Evolutionary conservation across 2,888 invertebrate species (phyloP).

Genomic region (Tolmerus cingulatus): DNA sequence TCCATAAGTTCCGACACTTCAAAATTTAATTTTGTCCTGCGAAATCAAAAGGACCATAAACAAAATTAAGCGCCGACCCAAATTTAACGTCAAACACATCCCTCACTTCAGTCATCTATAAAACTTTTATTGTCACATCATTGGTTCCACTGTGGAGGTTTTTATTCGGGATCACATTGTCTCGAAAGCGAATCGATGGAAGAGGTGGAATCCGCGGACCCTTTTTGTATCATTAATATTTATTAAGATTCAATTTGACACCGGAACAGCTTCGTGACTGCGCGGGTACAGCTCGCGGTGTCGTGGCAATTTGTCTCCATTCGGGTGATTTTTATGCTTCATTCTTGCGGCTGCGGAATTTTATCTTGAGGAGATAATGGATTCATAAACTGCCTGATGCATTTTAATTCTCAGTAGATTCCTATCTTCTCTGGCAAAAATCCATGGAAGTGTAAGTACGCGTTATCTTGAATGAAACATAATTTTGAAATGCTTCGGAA

Average conservation of each 20-base stretch:
- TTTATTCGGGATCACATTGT: background rate
- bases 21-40: background rate
- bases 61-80: background rate
- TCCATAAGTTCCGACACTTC: background rate
- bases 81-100: background rate
- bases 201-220: conserved; percentile 9
- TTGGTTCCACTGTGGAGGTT: background rate
- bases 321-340: background rate
- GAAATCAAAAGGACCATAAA: conserved; percentile 11
- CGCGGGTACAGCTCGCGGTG: background rate
- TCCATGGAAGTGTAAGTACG: background rate
- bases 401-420: background rate
- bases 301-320: conserved; percentile 15
- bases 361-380: background rate
- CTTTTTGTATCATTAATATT: conserved; percentile 31
- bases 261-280: conserved; percentile 19
- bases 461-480: background rate
- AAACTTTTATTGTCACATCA: conserved; percentile 3
- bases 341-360: background rate
- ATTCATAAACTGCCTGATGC: background rate
- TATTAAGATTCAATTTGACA: conserved; percentile 30
- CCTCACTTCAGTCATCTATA: background rate
- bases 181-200: background rate
- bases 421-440: background rate
- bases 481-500: background rate